A percentile compares a stretch with the other conserved stretches of the same genome.
Evolutionary conservation across 2,797 vertebrate species (phyloP).

Genomic region (Acanthopagrus latus): DNA sequence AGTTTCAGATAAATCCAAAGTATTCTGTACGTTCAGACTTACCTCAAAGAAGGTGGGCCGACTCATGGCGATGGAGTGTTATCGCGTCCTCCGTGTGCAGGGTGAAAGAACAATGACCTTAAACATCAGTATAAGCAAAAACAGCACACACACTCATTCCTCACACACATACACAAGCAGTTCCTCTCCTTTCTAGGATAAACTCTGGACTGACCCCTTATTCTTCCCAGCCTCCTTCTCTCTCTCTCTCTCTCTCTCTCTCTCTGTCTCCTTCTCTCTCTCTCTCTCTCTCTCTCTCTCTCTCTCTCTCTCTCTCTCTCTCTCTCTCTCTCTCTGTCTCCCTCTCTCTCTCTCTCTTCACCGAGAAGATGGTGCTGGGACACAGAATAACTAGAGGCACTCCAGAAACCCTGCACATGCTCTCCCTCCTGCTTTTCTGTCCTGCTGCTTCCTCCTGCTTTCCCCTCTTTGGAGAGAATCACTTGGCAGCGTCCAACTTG

Average conservation of each 20-base stretch:
- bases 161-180: slow-evolving; percentile 47
- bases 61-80: slow-evolving; percentile 69
- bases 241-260: slow-evolving; percentile 29
- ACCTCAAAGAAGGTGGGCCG: slow-evolving; percentile 84
- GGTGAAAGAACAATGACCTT: slow-evolving; percentile 12
- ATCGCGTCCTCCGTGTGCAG: slow-evolving; percentile 38
- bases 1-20: not conserved
- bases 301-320: slow-evolving; percentile 34
- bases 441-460: slow-evolving; percentile 21
- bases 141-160: slow-evolving; percentile 32
- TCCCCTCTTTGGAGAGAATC: slow-evolving; percentile 22
- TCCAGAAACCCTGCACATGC: slow-evolving; percentile 38
- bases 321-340: slow-evolving; percentile 26
- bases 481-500: slow-evolving; percentile 34
- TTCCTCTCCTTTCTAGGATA: slow-evolving; percentile 68
- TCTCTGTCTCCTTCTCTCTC: slow-evolving; percentile 16
- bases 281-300: slow-evolving; percentile 33
- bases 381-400: slow-evolving; percentile 57
- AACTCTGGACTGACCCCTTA: slow-evolving; percentile 69
- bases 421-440: slow-evolving; percentile 16
- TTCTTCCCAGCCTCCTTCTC: slow-evolving; percentile 47
- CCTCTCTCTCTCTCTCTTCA: slow-evolving; percentile 30
- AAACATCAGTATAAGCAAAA: slow-evolving; percentile 42
- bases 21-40: slow-evolving; percentile 40
- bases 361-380: slow-evolving; percentile 47